phyloP scores from a whole-genome alignment of 2,888 invertebrate species.

The Periphyllus acericola region DNA sequence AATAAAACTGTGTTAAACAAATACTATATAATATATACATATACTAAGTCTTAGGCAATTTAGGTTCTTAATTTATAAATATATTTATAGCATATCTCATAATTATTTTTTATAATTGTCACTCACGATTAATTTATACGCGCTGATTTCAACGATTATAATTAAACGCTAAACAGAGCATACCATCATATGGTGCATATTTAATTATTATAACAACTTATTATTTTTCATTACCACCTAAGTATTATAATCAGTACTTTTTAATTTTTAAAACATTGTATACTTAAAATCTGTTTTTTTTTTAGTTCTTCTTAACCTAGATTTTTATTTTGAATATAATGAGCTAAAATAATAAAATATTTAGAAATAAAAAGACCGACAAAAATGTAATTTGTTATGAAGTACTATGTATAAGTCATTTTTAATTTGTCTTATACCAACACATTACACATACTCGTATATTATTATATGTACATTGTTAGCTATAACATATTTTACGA shows the following conservation, averaged over 20 bases:
- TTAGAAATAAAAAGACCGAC: neutral
- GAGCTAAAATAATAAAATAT: neutral
- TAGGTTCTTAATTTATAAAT: conserved; percentile 7
- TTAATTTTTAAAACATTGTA: neutral
- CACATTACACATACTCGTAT: no score
- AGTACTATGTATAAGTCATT: no score
- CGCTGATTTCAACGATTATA: conserved; percentile 22
- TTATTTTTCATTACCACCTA: conserved; percentile 5
- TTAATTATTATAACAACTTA: neutral
- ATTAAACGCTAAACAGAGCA: conserved; percentile 47
- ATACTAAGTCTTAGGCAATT: neutral
- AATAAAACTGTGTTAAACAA: neutral
- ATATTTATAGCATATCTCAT: neutral
- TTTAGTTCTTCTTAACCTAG: conserved; percentile 7
- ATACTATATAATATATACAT: neutral
- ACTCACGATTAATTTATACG: conserved; percentile 39
- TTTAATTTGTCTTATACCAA: no score
- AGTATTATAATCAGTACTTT: neutral
- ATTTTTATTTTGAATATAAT: neutral
- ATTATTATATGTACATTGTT: no score
- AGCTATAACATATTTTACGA: no score
- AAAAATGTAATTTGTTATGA: neutral
- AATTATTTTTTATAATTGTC: conserved; percentile 40
- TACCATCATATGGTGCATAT: conserved; percentile 1
- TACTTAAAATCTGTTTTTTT: neutral